Percentiles rank a stretch among this genome's conserved stretches.
Evolutionary conservation across 2,797 vertebrate species (phyloP).

Genomic region (Lagocephalus sceleratus): DNA sequence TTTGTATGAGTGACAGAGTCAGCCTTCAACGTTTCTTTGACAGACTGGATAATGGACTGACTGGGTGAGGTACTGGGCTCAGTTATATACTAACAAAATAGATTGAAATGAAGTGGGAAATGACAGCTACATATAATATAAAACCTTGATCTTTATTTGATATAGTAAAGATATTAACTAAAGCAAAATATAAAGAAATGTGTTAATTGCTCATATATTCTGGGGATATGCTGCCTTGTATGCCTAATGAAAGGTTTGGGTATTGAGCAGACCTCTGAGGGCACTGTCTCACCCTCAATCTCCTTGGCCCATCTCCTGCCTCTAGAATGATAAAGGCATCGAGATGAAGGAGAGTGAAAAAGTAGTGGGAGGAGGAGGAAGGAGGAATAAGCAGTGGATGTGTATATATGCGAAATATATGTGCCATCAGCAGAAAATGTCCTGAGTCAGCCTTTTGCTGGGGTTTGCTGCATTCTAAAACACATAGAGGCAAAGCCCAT

Average conservation of each 20-base stretch:
- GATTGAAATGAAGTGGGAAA: conserved; percentile 16
- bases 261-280: conserved; percentile 55
- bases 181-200: conserved; percentile 35
- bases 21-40: conserved; percentile 50
- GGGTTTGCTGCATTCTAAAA: conserved; percentile 82
- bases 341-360: conserved; percentile 51
- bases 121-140: no score
- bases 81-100: conserved; percentile 31
- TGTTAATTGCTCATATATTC: conserved; percentile 52
- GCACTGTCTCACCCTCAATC: conserved; percentile 45
- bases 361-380: conserved; percentile 41
- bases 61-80: conserved; percentile 22
- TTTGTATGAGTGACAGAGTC: conserved; percentile 52
- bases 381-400: conserved; percentile 74
- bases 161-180: conserved; percentile 19
- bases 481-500: conserved; percentile 82
- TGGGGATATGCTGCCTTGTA: conserved; percentile 23
- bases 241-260: conserved; percentile 28
- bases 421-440: conserved; percentile 77
- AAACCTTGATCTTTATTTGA: not conserved
- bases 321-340: conserved; percentile 58
- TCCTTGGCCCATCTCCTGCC: conserved; percentile 48
- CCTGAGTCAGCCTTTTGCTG: conserved; percentile 76
- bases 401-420: conserved; percentile 78
- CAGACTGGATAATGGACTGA: conserved; percentile 48